Percentiles rank a stretch among this genome's conserved stretches.
Conservation (phyloP, 2,797 vertebrate genomes). For the Hippopotamyrus pictus region DNA sequence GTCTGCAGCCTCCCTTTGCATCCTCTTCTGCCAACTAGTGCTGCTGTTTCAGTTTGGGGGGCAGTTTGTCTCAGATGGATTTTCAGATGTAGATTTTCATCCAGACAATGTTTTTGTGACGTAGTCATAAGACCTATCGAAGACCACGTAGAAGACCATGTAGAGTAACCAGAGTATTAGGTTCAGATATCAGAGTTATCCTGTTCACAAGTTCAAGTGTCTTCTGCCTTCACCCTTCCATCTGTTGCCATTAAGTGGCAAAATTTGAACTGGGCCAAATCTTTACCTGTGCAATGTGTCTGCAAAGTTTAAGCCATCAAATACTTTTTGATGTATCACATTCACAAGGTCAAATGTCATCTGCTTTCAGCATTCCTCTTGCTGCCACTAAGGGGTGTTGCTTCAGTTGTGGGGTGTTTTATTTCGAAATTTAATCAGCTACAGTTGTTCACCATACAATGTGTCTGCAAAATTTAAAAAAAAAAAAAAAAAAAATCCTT, state of each 20-base stretch:
- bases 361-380: not conserved
- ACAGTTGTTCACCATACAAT: not conserved
- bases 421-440: not conserved
- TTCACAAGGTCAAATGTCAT: not conserved
- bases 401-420: not conserved
- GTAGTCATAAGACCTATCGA: not conserved
- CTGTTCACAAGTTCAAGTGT: not conserved
- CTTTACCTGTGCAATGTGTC: not conserved
- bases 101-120: not conserved
- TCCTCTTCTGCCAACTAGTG: not conserved
- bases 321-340: not conserved
- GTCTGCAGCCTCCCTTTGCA: not conserved
- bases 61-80: not conserved
- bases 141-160: not conserved
- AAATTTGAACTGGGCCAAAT: not conserved
- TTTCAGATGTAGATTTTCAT: not conserved
- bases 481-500: not conserved
- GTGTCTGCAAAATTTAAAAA: not conserved
- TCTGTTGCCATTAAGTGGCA: not conserved
- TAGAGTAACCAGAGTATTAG: not conserved
- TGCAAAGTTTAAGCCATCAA: not conserved
- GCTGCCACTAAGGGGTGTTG: not conserved
- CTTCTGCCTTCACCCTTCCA: not conserved
- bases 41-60: not conserved
- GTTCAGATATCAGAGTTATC: not conserved